These are phyloP conservation scores for Zoanthus sansibaricus DNA, from an alignment of 92 coral and sea anemone genomes.

Conservation along the genomic window DNA sequence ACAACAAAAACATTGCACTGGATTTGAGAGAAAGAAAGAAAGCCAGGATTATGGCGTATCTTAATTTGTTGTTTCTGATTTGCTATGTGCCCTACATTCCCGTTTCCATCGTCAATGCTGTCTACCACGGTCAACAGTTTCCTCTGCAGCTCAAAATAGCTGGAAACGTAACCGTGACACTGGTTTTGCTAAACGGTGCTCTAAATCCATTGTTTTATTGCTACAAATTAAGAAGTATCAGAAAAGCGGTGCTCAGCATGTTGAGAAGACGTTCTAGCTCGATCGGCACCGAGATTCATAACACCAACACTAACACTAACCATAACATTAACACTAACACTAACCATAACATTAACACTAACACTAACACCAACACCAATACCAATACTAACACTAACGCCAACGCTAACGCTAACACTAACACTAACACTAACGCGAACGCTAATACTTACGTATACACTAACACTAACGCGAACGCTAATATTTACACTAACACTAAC, in stretches of 20 bases:
- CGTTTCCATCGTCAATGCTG: slow-evolving; percentile 26
- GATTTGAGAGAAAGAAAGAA: not conserved
- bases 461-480: no score
- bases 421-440: no score
- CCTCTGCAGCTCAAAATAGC: slow-evolving; percentile 24
- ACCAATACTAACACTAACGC: no score
- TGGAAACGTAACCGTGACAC: slow-evolving; percentile 25
- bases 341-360: no score
- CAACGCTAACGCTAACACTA: no score
- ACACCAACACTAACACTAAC: no score
- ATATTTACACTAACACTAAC: no score
- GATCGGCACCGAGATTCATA: no score
- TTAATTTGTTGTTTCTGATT: slow-evolving; percentile 42
- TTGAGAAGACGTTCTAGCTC: not conserved
- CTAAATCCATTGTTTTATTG: slow-evolving; percentile 35
- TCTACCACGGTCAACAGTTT: slow-evolving; percentile 17
- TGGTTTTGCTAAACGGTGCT: slow-evolving; percentile 15
- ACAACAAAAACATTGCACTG: not conserved
- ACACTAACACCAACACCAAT: no score
- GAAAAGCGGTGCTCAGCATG: not conserved
- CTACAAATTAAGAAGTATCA: slow-evolving; percentile 9
- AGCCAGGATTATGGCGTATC: slow-evolving; percentile 37
- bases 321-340: no score
- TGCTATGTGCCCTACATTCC: slow-evolving; percentile 58
- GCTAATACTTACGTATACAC: no score